These are phyloP conservation scores for Neotoxoptera formosana DNA, from an alignment of 1,140 invertebrate species.

Conservation along the genomic window DNA sequence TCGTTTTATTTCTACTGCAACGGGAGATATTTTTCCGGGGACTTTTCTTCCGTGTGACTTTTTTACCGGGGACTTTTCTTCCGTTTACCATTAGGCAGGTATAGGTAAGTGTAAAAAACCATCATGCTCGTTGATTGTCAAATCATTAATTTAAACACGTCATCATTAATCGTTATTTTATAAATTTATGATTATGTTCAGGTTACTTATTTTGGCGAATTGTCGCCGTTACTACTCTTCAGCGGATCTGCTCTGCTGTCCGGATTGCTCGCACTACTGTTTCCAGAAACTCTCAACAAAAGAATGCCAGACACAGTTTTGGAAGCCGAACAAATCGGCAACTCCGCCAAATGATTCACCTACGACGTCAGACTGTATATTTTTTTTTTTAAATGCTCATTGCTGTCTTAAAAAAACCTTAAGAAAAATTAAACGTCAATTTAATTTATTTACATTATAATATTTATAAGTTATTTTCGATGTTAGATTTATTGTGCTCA, in stretches of 20 bases:
- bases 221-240: constrained; percentile 74
- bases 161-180: background rate
- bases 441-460: background rate
- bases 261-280: constrained; percentile 72
- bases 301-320: constrained; percentile 78
- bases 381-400: background rate
- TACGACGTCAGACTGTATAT: background rate
- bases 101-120: background rate
- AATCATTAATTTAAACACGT: background rate
- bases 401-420: background rate
- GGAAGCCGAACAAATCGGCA: constrained; percentile 76
- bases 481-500: background rate
- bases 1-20: too few relatives aligned
- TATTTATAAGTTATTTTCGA: background rate
- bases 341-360: constrained; percentile 56
- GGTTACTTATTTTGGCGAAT: constrained; percentile 61
- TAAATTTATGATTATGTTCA: constrained; percentile 71
- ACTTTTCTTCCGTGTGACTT: too few relatives aligned
- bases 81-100: too few relatives aligned
- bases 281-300: constrained; percentile 80
- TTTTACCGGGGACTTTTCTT: too few relatives aligned
- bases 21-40: too few relatives aligned
- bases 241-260: constrained; percentile 72
- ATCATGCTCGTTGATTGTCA: background rate
- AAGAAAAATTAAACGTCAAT: background rate